Percentiles rank a stretch among this genome's conserved stretches.
phyloP scores from a whole-genome alignment of 2,888 invertebrate species.

The Linnaemya tessellans region DNA sequence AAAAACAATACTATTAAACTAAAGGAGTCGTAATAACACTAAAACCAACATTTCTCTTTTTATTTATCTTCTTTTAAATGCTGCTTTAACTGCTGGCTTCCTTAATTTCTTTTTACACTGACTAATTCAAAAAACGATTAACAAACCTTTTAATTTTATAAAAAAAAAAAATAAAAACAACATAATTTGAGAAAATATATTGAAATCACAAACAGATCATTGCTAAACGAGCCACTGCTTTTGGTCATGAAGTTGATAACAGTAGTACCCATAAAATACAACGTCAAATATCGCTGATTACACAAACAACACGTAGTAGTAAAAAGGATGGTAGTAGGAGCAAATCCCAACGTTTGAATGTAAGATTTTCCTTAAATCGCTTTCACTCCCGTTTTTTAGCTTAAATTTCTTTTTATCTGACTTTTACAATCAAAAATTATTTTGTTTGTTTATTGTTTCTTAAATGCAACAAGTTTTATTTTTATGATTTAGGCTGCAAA shows the following conservation, averaged over 20 bases:
- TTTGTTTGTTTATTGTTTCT: neutral
- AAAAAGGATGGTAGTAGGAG: conserved; percentile 87
- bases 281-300: conserved; percentile 87
- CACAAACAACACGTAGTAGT: conserved; percentile 84
- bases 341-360: conserved; percentile 89
- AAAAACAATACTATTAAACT: conserved; percentile 31
- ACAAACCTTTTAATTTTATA: conserved; percentile 38
- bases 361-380: conserved; percentile 84
- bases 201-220: conserved; percentile 73
- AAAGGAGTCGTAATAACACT: conserved; percentile 43
- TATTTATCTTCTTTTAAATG: conserved; percentile 58
- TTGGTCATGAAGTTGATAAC: conserved; percentile 87
- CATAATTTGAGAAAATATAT: conserved; percentile 25
- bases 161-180: conserved; percentile 37
- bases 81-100: conserved; percentile 67
- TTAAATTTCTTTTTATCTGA: neutral
- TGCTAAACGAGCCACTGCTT: conserved; percentile 85
- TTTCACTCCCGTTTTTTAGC: conserved; percentile 28
- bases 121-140: conserved; percentile 37
- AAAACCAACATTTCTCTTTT: conserved; percentile 59
- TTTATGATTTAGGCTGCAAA: neutral
- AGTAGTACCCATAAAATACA: conserved; percentile 85
- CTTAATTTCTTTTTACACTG: conserved; percentile 52
- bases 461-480: no score
- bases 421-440: neutral